A percentile compares a stretch with the other conserved stretches of the same genome.
Evolutionary conservation across 1,140 invertebrate genomes (phyloP).

Genomic region (Philopotamus ludificatus): DNA sequence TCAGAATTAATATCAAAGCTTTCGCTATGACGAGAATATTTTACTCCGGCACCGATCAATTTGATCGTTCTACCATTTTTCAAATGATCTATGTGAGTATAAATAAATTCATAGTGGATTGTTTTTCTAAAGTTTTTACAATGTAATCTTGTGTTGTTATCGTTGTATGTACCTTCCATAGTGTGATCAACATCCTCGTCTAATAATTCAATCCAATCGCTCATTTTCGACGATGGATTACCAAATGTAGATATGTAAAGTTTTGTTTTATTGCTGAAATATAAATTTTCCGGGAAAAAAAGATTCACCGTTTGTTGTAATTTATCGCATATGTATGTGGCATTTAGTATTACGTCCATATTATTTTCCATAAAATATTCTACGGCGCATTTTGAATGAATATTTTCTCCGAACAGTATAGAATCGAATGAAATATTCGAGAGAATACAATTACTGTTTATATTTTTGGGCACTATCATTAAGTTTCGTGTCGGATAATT

Average conservation of each 20-base stretch:
- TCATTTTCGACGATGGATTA: constrained; percentile 52
- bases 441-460: constrained; percentile 48
- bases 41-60: constrained; percentile 47
- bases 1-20: constrained; percentile 45
- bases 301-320: constrained; percentile 53
- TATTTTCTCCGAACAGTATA: constrained; percentile 56
- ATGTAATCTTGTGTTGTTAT: constrained; percentile 33
- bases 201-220: constrained; percentile 60
- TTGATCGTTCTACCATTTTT: constrained; percentile 46
- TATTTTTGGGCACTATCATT: constrained; percentile 50
- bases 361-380: constrained; percentile 36
- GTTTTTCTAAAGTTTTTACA: constrained; percentile 41
- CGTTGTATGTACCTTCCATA: constrained; percentile 35
- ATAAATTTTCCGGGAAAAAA: constrained; percentile 45
- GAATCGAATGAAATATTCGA: constrained; percentile 45
- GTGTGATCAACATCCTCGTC: constrained; percentile 44
- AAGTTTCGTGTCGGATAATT: constrained; percentile 46
- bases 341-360: constrained; percentile 48
- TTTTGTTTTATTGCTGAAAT: constrained; percentile 45
- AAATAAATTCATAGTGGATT: constrained; percentile 49
- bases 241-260: constrained; percentile 60
- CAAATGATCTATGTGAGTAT: constrained; percentile 45
- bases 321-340: constrained; percentile 48
- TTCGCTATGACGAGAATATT: constrained; percentile 44
- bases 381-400: constrained; percentile 51